Percentiles rank a stretch among this genome's conserved stretches.
Evolutionary conservation across 2,888 invertebrate species (phyloP).

Genomic region (Eudemis profundana): DNA sequence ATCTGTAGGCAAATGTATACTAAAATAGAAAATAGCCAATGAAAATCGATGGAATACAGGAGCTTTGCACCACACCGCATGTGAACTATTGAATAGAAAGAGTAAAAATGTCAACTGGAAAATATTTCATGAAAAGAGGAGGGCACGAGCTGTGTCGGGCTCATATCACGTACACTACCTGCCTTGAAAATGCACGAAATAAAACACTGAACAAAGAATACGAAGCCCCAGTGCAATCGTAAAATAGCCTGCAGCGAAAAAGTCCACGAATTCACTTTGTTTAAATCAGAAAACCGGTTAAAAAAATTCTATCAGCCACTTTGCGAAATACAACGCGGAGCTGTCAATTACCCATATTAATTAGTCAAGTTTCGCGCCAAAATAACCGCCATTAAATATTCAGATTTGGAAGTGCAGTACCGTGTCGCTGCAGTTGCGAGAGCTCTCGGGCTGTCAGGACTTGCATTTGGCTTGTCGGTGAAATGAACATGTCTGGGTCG

Average conservation of each 20-base stretch:
- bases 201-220: conserved; percentile 75
- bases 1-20: background rate
- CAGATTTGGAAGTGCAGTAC: conserved; percentile 79
- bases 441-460: conserved; percentile 68
- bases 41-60: conserved; percentile 31
- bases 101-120: conserved; percentile 69
- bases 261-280: conserved; percentile 67
- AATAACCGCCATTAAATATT: conserved; percentile 80
- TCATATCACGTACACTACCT: conserved; percentile 68
- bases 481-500: conserved; percentile 77
- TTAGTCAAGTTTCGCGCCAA: conserved; percentile 67
- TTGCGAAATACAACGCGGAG: conserved; percentile 55
- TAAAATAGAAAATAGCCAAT: conserved; percentile 20
- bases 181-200: conserved; percentile 73
- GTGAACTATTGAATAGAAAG: conserved; percentile 60
- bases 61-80: conserved; percentile 35
- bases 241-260: conserved; percentile 65
- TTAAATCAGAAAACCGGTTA: conserved; percentile 66
- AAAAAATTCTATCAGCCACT: conserved; percentile 63
- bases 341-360: conserved; percentile 74
- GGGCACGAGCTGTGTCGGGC: conserved; percentile 56
- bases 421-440: conserved; percentile 71
- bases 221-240: conserved; percentile 68
- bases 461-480: conserved; percentile 77
- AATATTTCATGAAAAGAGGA: conserved; percentile 73